phyloP scores from a whole-genome alignment of 1,140 invertebrate genomes.

The Sycobia sp. region DNA sequence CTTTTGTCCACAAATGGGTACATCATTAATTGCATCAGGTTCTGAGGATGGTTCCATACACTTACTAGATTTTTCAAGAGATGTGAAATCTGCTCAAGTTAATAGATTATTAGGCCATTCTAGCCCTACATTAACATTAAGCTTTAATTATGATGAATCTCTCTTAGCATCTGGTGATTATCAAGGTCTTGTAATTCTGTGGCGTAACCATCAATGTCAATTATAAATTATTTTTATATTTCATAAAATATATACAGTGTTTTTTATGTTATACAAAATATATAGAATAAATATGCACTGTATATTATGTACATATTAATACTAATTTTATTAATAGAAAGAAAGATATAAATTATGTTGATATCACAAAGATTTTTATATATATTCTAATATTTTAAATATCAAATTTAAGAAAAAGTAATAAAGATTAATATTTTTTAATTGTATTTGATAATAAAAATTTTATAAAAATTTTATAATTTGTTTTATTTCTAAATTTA shows the following conservation, averaged over 20 bases:
- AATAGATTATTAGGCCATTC: constrained; percentile 87
- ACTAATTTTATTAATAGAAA: too few relatives aligned
- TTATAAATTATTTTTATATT: constrained; percentile 15
- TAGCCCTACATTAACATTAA: constrained; percentile 79
- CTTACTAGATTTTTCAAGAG: constrained; percentile 80
- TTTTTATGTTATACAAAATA: too few relatives aligned
- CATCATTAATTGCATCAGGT: constrained; percentile 72
- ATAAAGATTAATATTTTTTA: too few relatives aligned
- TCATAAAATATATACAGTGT: background rate
- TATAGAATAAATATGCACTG: background rate
- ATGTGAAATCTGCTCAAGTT: constrained; percentile 72
- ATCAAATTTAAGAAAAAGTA: too few relatives aligned
- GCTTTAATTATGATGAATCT: constrained; percentile 90
- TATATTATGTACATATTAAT: too few relatives aligned
- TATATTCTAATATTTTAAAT: too few relatives aligned
- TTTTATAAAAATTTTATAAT: too few relatives aligned
- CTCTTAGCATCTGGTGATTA: constrained; percentile 83
- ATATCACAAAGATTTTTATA: too few relatives aligned
- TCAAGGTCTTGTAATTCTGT: constrained; percentile 84
- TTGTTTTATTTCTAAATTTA: too few relatives aligned
- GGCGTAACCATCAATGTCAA: constrained; percentile 64
- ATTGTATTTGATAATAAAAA: too few relatives aligned
- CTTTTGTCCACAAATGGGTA: constrained; percentile 75
- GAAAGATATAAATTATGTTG: too few relatives aligned
- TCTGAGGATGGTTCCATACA: constrained; percentile 87